A percentile compares a stretch with the other conserved stretches of the same genome.
These are phyloP conservation scores for Colletes gigas DNA, from an alignment of 1,140 invertebrate genomes.

Conservation along the genomic window DNA sequence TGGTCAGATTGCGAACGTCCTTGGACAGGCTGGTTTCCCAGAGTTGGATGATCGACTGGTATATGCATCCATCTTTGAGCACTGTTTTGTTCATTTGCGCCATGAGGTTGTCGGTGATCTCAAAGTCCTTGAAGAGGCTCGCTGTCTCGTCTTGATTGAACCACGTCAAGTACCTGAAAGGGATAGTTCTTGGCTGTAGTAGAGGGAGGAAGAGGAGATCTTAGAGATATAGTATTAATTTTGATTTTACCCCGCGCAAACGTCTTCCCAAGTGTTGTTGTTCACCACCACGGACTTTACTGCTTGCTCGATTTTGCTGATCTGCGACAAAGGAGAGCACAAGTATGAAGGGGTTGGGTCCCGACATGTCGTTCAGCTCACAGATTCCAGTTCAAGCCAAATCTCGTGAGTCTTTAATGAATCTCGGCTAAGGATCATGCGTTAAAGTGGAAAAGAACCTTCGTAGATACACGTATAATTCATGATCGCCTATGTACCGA, in stretches of 20 bases:
- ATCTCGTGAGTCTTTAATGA: background rate
- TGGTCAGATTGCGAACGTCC: slow-evolving; percentile 65
- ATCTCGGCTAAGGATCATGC: slow-evolving; percentile 33
- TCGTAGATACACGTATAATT: slow-evolving; percentile 59
- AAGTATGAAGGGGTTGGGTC: background rate
- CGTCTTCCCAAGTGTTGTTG: slow-evolving; percentile 76
- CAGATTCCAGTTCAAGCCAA: slow-evolving; percentile 19
- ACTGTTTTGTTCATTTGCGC: slow-evolving; percentile 64
- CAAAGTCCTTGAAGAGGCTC: slow-evolving; percentile 44
- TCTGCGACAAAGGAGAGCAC: slow-evolving; percentile 64
- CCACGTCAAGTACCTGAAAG: slow-evolving; percentile 75
- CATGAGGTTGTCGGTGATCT: slow-evolving; percentile 61
- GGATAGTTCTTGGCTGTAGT: no score
- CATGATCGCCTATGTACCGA: slow-evolving; percentile 72
- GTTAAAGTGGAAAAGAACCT: slow-evolving; percentile 60
- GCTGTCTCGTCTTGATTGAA: slow-evolving; percentile 63
- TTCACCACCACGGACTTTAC: slow-evolving; percentile 73
- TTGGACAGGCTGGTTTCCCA: slow-evolving; percentile 66
- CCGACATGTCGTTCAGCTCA: slow-evolving; percentile 5
- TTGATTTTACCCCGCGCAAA: slow-evolving; percentile 78
- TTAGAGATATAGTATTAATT: no score
- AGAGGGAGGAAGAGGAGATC: no score
- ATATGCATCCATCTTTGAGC: slow-evolving; percentile 72
- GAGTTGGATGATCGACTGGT: slow-evolving; percentile 75
- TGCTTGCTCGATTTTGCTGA: slow-evolving; percentile 74